Base-by-base conservation (phyloP, 2,113 vertebrate genomes). In the Odontophorus gujanensis region DNA sequence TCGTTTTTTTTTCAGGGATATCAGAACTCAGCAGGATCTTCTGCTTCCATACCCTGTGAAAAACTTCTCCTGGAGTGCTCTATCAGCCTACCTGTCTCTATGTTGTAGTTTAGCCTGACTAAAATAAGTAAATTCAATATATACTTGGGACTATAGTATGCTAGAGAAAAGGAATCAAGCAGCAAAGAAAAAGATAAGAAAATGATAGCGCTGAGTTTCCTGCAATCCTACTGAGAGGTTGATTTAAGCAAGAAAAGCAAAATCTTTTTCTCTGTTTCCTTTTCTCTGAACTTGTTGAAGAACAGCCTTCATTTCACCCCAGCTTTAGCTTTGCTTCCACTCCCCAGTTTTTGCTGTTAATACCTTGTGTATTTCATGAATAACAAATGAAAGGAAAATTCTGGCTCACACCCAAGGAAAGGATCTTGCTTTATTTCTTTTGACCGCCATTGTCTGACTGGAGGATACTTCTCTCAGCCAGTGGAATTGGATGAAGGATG, bases 211-310 rank as follows among this genome's bases (percentile, higher is more conserved):
- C 90, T 0, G 26, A 48, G 66, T 68, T 94, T 68, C 77, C 69
- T 78, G 58, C 87, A n/a, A 36, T 62, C 95, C 93, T 9, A 19
- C 87, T 18, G 90, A 73, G 90, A 72, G 79, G 18, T 72, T 91
- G 94, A 94, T 89, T 73, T 93, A 68, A 74, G 75, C 78, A 73
- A 77, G 86, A 69, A 69, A 95, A 94, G 78, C 73, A 81, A 89
- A 85, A 57, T 48, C 63, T 47, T 83, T 80, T 43, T 65, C 40
- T 40, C 85, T 36, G 45, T n/a, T 80, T 73, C 81, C 42, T 87
- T 63, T 67, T 30, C 85, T 87, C 87, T n/a, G 80, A 42, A 25
- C 63, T 85, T 77, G 81, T 43, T 83, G 91, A 72, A 48, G 89
- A 83, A 67, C 47, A 63, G 36, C 66, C 72, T 75, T 84, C 59